Conservation (phyloP, 2,888 invertebrate genomes). For the Hydropsyche betteni region DNA sequence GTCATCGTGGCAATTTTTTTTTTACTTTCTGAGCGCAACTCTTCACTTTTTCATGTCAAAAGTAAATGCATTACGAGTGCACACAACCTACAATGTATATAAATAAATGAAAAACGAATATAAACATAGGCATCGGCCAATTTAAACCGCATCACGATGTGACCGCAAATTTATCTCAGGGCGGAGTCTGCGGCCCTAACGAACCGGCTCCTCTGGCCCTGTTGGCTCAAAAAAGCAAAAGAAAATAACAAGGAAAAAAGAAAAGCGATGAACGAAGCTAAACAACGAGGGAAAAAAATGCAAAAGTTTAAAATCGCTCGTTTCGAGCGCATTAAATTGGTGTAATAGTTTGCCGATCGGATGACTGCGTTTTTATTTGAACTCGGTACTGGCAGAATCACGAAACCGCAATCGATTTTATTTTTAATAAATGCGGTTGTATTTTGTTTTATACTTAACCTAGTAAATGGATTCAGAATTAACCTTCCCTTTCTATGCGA, state of each 20-base stretch:
- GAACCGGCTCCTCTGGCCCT: constrained; percentile 30
- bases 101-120: not conserved
- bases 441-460: too few relatives aligned
- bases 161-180: constrained; percentile 47
- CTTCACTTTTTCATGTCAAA: constrained; percentile 26
- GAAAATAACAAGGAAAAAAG: constrained; percentile 11
- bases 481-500: too few relatives aligned
- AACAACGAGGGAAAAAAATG: not conserved
- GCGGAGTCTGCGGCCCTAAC: constrained; percentile 43
- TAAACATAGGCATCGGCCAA: constrained; percentile 34
- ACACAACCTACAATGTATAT: too few relatives aligned
- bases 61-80: constrained; percentile 39
- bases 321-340: constrained; percentile 35
- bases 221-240: constrained; percentile 14
- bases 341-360: constrained; percentile 35
- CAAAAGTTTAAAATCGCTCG: not conserved
- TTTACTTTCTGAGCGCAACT: not conserved
- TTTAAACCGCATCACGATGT: constrained; percentile 49
- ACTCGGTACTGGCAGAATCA: too few relatives aligned
- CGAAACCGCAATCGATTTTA: too few relatives aligned
- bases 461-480: too few relatives aligned
- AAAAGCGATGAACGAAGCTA: not conserved
- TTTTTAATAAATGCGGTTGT: too few relatives aligned
- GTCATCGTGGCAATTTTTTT: too few relatives aligned
- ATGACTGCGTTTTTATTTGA: not conserved